A percentile compares a stretch with the other conserved stretches of the same genome.
Evolutionary conservation across 2,797 vertebrate species (phyloP).

Genomic region (Scolopax bukidnonensis): DNA sequence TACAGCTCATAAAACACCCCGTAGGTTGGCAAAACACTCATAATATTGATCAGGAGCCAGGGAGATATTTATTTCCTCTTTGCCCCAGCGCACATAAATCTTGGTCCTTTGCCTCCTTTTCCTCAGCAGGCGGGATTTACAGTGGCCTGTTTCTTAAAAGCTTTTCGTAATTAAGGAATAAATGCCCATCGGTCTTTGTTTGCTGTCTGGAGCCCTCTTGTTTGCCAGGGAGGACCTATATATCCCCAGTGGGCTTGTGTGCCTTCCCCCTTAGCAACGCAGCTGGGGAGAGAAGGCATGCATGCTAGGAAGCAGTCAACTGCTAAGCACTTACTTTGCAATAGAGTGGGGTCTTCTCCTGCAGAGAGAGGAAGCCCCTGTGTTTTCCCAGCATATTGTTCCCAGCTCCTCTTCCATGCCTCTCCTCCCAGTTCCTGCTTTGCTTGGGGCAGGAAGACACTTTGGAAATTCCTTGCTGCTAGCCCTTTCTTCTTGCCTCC

Average conservation of each 20-base stretch:
- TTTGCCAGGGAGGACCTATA: conserved; percentile 49
- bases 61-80: conserved; percentile 80
- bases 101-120: neutral
- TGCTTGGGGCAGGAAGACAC: conserved; percentile 82
- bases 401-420: conserved; percentile 84
- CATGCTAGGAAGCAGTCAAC: conserved; percentile 79
- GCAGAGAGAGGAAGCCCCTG: conserved; percentile 82
- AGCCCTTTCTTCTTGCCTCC: conserved; percentile 77
- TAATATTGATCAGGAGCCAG: conserved; percentile 80
- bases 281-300: conserved; percentile 87
- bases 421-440: conserved; percentile 82
- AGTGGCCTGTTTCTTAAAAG: conserved; percentile 74
- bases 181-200: conserved; percentile 74
- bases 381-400: conserved; percentile 86
- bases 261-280: conserved; percentile 88
- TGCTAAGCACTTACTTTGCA: conserved; percentile 82
- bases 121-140: conserved; percentile 67
- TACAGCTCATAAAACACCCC: conserved; percentile 81
- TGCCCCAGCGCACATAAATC: conserved; percentile 73
- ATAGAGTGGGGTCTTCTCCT: conserved; percentile 75
- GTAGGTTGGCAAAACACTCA: conserved; percentile 80
- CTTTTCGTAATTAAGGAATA: conserved; percentile 74
- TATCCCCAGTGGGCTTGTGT: conserved; percentile 39
- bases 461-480: conserved; percentile 93
- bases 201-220: conserved; percentile 66